Evolutionary conservation across 2,797 vertebrate genomes (phyloP).

Genomic region (Eidolon dupreanum): DNA sequence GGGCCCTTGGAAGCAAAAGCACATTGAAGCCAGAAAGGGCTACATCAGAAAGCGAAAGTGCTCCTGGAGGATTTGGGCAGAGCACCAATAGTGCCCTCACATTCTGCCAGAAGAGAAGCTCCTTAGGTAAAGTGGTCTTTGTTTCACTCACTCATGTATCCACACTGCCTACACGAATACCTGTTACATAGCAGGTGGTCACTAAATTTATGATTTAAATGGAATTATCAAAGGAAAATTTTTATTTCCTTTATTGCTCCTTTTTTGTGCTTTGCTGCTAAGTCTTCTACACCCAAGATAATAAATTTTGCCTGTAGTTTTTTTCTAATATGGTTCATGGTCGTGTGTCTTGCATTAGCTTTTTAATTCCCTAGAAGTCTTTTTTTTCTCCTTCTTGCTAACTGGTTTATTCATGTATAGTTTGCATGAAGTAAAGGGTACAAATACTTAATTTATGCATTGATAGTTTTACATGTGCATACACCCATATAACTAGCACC

Average conservation of each 20-base stretch:
- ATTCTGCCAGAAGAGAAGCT: not conserved
- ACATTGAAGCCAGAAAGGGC: not conserved
- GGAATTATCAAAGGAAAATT: not conserved
- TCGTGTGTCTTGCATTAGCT: not conserved
- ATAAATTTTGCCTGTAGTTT: not conserved
- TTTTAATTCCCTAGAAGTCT: not conserved
- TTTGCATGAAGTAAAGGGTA: not conserved
- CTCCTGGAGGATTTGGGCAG: not conserved
- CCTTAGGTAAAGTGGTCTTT: not conserved
- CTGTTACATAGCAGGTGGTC: not conserved
- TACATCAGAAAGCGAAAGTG: not conserved
- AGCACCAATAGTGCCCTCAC: not conserved
- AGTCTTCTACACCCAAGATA: not conserved
- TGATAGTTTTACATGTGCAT: not conserved
- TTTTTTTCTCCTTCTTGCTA: not conserved
- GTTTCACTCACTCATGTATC: not conserved
- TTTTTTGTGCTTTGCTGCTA: not conserved
- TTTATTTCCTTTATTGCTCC: not conserved
- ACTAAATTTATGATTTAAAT: not conserved
- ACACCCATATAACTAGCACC: not conserved
- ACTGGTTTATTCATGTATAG: not conserved
- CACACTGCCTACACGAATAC: not conserved
- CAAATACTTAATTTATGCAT: not conserved
- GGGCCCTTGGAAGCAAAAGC: not conserved
- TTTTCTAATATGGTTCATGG: not conserved